Evolutionary conservation across 92 coral and sea anemone genomes (phyloP), one percentile per base, ranked within the genome.

Genomic region (Palythoa grandiflora): DNA sequence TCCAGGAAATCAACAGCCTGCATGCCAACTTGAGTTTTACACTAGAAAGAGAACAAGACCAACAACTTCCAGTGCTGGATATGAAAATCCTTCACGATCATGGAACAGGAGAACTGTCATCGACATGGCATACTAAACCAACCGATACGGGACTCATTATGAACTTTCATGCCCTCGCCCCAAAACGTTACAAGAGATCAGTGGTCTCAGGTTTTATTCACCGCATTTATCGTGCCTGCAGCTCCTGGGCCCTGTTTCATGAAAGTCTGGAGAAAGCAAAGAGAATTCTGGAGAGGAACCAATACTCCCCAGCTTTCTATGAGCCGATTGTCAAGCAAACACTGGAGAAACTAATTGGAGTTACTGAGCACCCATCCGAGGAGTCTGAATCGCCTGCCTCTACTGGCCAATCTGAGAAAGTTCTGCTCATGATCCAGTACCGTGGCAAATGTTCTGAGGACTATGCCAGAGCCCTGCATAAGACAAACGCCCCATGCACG

Each of bases 151-250:
- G 73, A 68, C 73, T 68, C 73, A 68, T 68, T 68, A 68, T 68
- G 73, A 68, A 68, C 73, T 68, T 68, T 68, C 73, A 68, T 68
- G 73, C 73, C 73, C 73, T 68, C 73, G 73, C 73, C 73, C 73
- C 73, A 68, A 68, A 68, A 68, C 73, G 73, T 68, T 68, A 68
- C 73, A 68, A 68, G 73, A 68, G 73, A 68, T 68, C 73, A 68
- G 73, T 68, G 73, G 73, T 68, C 73, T 68, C 73, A 68, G 73
- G 73, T 68, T 68, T 68, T 68, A 68, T 68, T 68, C 73, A 68
- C 73, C 73, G 71, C 71, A 65, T 65, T 65, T 65, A 65, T 65
- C 71, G 71, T 65, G 71, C 71, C 71, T 28, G 28, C 28, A 28
- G 28, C 28, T 28, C 28, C 28, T 28, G 28, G 28, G 28, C 28